These are phyloP conservation scores for Aphelenchoides fujianensis DNA, from an alignment of 1,140 invertebrate species.

Conservation along the genomic window DNA sequence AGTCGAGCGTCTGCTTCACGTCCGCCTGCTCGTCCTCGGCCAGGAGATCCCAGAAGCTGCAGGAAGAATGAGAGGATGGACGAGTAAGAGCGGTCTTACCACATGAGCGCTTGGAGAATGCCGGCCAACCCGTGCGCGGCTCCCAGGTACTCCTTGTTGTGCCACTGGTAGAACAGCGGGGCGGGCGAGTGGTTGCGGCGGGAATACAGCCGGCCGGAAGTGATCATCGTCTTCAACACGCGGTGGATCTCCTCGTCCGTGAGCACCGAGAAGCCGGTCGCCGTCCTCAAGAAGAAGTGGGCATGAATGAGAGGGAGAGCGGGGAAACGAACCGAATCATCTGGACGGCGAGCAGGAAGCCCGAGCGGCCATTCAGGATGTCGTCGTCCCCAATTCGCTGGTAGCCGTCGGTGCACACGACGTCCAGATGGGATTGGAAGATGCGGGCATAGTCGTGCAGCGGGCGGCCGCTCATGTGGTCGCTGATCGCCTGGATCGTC, in stretches of 20 bases:
- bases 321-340: no score
- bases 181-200: constrained; percentile 17
- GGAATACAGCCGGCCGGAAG: constrained; percentile 39
- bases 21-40: constrained; percentile 27
- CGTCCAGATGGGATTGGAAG: constrained; percentile 25
- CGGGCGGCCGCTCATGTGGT: constrained; percentile 6
- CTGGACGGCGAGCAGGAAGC: constrained; percentile 31
- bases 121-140: constrained; percentile 54
- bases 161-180: constrained; percentile 53
- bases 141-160: constrained; percentile 52
- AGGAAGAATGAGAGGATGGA: no score
- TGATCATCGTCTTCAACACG: constrained; percentile 37
- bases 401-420: constrained; percentile 29
- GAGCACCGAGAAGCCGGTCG: constrained; percentile 32
- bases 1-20: constrained; percentile 66
- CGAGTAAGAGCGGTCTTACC: no score
- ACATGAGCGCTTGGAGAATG: constrained; percentile 50
- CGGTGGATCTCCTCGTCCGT: constrained; percentile 28
- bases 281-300: no score
- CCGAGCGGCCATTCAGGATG: constrained; percentile 40
- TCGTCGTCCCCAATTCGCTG: constrained; percentile 43
- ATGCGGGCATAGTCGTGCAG: background rate
- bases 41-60: constrained; percentile 41
- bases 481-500: constrained; percentile 34
- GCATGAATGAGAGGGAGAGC: no score